phyloP scores from a whole-genome alignment of 2,888 invertebrate genomes.

The Neoascia interrupta region DNA sequence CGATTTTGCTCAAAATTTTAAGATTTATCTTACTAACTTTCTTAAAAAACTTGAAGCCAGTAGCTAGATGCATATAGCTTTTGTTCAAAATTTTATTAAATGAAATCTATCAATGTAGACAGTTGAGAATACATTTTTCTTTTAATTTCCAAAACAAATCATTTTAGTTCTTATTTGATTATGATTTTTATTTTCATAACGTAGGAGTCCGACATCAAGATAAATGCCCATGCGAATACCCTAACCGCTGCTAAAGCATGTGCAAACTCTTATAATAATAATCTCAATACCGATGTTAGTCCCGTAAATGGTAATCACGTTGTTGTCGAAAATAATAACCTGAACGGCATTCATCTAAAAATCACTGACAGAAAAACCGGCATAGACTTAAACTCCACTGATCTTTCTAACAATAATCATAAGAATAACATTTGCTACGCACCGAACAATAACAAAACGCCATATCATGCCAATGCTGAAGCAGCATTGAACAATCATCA shows the following conservation, averaged over 20 bases:
- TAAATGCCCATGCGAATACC: conserved; percentile 59
- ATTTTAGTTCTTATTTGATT: conserved; percentile 15
- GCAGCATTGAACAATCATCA: conserved; percentile 33
- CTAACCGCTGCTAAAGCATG: conserved; percentile 49
- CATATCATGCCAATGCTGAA: conserved; percentile 46
- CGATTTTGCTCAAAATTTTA: no score
- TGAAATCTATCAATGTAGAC: no score
- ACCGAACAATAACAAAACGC: conserved; percentile 45
- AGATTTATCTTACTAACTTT: no score
- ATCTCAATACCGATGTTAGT: conserved; percentile 56
- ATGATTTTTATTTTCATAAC: conserved; percentile 51
- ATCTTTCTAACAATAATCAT: conserved; percentile 63
- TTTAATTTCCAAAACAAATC: neutral
- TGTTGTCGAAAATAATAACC: conserved; percentile 43
- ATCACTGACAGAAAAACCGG: conserved; percentile 53
- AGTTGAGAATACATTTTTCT: no score
- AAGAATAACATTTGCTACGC: conserved; percentile 55
- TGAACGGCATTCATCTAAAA: conserved; percentile 46
- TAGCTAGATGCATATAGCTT: no score
- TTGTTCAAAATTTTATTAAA: no score
- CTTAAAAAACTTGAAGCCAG: no score
- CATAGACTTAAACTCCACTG: conserved; percentile 54
- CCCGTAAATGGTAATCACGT: conserved; percentile 40
- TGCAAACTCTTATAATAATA: conserved; percentile 39
- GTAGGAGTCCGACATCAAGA: conserved; percentile 70